Evolutionary conservation across 2,888 invertebrate genomes (phyloP).

Genomic region (Callimorpha dominula): DNA sequence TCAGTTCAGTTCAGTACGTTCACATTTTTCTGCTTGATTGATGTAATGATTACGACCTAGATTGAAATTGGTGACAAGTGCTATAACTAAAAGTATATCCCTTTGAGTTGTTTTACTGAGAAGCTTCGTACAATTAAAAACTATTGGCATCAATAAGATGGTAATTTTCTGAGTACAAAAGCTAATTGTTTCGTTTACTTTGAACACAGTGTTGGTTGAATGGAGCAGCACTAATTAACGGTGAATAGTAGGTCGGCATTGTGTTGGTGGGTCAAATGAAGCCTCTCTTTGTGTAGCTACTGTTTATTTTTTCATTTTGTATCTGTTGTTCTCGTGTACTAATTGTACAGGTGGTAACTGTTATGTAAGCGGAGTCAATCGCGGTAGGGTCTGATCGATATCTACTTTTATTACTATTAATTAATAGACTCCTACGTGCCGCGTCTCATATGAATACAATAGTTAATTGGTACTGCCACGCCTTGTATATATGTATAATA

Average conservation of each 20-base stretch:
- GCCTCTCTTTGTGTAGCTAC: slow-evolving; percentile 74
- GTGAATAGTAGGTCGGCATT: slow-evolving; percentile 77
- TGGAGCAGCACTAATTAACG: slow-evolving; percentile 76
- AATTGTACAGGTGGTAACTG: slow-evolving; percentile 74
- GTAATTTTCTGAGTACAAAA: slow-evolving; percentile 54
- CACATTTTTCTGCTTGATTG: slow-evolving; percentile 73
- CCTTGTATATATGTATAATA: slow-evolving; percentile 7
- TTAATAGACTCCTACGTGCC: slow-evolving; percentile 29
- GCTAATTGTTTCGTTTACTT: slow-evolving; percentile 68
- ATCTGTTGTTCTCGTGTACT: slow-evolving; percentile 60
- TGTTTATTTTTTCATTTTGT: slow-evolving; percentile 80
- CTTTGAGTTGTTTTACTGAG: slow-evolving; percentile 28
- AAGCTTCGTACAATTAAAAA: slow-evolving; percentile 24
- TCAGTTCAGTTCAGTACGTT: slow-evolving; percentile 34
- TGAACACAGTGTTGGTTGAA: slow-evolving; percentile 72
- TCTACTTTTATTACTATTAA: slow-evolving; percentile 49
- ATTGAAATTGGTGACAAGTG: slow-evolving; percentile 59
- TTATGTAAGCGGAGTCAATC: slow-evolving; percentile 59
- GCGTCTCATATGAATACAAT: slow-evolving; percentile 24
- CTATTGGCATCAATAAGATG: slow-evolving; percentile 49
- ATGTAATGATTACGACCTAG: slow-evolving; percentile 78
- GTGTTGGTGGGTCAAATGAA: slow-evolving; percentile 76
- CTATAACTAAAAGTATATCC: slow-evolving; percentile 40
- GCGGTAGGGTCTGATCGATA: slow-evolving; percentile 55
- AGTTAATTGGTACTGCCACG: slow-evolving; percentile 9